Percentiles rank a stretch among this genome's conserved stretches.
These are phyloP conservation scores for Ascidia mentula DNA, from an alignment of 23 tunicate genomes.

Conservation along the genomic window DNA sequence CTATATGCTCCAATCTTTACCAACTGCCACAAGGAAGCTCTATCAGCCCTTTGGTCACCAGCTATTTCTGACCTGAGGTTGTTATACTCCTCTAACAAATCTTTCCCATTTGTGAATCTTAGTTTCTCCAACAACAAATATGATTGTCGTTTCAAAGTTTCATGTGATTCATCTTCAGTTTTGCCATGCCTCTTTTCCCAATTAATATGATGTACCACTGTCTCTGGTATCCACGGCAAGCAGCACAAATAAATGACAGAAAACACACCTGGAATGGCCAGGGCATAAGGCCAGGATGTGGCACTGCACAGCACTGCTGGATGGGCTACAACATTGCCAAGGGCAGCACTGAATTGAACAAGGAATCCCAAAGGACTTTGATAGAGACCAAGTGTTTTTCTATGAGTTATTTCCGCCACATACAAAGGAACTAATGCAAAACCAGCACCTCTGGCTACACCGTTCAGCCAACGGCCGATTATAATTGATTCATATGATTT, in stretches of 20 bases:
- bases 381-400: conserved; percentile 47
- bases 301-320: conserved; percentile 31
- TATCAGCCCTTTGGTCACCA: neutral
- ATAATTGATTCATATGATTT: conserved; percentile 51
- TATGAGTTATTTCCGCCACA: conserved; percentile 34
- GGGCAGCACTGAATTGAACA: conserved; percentile 33
- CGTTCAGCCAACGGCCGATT: conserved; percentile 47
- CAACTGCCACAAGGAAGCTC: conserved; percentile 9
- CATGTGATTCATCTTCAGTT: neutral
- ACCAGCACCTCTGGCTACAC: conserved; percentile 42
- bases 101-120: neutral
- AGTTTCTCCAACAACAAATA: conserved; percentile 7
- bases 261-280: conserved; percentile 40
- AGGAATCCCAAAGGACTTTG: conserved; percentile 13
- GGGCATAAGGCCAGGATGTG: conserved; percentile 24
- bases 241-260: conserved; percentile 29
- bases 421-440: conserved; percentile 35
- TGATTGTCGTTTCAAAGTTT: neutral
- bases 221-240: conserved; percentile 42
- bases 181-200: neutral
- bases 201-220: conserved; percentile 8
- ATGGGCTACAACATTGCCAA: conserved; percentile 24
- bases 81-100: conserved; percentile 9
- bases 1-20: conserved; percentile 2
- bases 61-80: conserved; percentile 6